A percentile compares a stretch with the other conserved stretches of the same genome.
Conservation (phyloP, 2,888 invertebrate species). For the Drosophila colorata region DNA sequence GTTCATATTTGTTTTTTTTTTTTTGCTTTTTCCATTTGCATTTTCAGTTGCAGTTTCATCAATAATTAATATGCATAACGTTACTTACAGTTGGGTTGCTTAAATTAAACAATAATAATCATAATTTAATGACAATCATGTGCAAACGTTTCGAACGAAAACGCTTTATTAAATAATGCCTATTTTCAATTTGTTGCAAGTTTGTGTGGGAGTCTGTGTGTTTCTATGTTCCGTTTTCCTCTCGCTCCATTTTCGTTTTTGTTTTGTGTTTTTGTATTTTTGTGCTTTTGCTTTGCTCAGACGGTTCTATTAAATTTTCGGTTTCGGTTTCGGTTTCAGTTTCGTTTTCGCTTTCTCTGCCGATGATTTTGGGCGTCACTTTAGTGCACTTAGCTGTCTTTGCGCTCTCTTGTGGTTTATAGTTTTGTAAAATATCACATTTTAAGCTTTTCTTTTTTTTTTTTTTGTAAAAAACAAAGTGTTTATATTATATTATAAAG, state of each 20-base stretch:
- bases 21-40: no score
- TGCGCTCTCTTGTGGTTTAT: conserved; percentile 56
- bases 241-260: conserved; percentile 6
- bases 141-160: conserved; percentile 48
- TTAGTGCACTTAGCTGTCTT: conserved; percentile 35
- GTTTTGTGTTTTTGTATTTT: conserved; percentile 6
- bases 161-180: conserved; percentile 40
- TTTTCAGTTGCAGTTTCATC: conserved; percentile 14
- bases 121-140: conserved; percentile 71
- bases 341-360: conserved; percentile 28
- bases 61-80: conserved; percentile 79
- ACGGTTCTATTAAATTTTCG: conserved; percentile 38
- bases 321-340: conserved; percentile 16
- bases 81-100: conserved; percentile 75
- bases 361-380: conserved; percentile 28
- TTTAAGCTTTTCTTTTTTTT: conserved; percentile 82
- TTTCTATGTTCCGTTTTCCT: not conserved
- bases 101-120: conserved; percentile 71
- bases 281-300: conserved; percentile 18
- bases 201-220: conserved; percentile 15
- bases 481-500: conserved; percentile 28
- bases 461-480: conserved; percentile 29
- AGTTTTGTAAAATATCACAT: conserved; percentile 86
- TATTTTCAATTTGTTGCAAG: conserved; percentile 29
- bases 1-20: conserved; percentile 10